Conservation (phyloP, 2,888 invertebrate genomes). For the Caenorhabditis afra region DNA sequence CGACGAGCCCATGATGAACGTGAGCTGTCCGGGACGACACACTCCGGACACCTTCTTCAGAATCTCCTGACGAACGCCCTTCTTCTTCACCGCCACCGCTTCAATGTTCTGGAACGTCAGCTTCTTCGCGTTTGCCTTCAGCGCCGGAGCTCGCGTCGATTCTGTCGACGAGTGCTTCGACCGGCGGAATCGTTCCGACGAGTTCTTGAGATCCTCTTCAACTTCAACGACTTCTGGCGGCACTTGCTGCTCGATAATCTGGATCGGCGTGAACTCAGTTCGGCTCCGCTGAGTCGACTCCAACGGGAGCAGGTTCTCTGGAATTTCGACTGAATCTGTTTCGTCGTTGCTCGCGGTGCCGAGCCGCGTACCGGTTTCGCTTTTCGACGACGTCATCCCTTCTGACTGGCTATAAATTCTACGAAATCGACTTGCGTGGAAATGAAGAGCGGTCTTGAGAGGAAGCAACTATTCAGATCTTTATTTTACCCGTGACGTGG, state of each 20-base stretch:
- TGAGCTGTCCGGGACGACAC: constrained; percentile 61
- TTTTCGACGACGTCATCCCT: constrained; percentile 16
- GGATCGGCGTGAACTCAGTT: background rate
- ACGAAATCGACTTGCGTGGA: background rate
- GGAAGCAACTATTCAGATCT: background rate
- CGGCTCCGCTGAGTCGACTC: background rate
- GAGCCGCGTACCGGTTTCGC: constrained; percentile 8
- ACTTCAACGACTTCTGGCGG: constrained; percentile 29
- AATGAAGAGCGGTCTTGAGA: background rate
- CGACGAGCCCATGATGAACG: constrained; percentile 82
- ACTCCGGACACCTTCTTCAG: constrained; percentile 55
- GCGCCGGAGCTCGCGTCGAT: background rate
- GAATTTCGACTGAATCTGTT: constrained; percentile 13
- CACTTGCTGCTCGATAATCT: background rate
- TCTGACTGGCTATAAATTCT: constrained; percentile 15
- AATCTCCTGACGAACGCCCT: constrained; percentile 40
- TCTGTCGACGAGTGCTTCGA: constrained; percentile 12
- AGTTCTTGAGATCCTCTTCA: constrained; percentile 36
- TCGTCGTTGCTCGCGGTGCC: background rate
- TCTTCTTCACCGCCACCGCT: constrained; percentile 39
- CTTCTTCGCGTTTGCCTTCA: constrained; percentile 18
- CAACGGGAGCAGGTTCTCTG: constrained; percentile 13
- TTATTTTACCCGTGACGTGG: no score
- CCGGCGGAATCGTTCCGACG: constrained; percentile 28
- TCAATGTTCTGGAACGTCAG: constrained; percentile 44